Evolutionary conservation across 2,797 vertebrate species (phyloP).

Genomic region (Rhynchotus rufescens): DNA sequence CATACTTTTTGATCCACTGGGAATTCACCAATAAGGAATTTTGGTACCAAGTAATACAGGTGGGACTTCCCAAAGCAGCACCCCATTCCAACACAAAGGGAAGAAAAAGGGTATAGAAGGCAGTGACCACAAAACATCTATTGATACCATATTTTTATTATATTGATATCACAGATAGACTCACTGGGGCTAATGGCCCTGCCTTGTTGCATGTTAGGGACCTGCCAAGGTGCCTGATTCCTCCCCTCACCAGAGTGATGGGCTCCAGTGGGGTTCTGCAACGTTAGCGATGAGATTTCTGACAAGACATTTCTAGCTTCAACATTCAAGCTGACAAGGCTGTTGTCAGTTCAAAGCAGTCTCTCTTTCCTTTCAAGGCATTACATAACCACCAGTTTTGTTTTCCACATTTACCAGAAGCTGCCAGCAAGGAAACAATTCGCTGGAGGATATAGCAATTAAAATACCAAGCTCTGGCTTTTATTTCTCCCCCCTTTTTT

Average conservation of each 20-base stretch:
- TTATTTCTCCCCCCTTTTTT: background rate
- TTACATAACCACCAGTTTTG: constrained; percentile 53
- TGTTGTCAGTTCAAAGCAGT: constrained; percentile 66
- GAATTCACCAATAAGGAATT: background rate
- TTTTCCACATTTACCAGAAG: constrained; percentile 43
- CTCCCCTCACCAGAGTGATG: background rate
- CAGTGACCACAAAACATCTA: background rate
- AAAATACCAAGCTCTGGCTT: background rate
- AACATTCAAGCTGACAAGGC: constrained; percentile 51
- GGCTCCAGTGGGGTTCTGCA: constrained; percentile 24
- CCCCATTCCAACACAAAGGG: accelerated
- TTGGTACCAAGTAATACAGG: background rate
- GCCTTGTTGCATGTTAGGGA: background rate
- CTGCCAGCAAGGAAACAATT: constrained; percentile 6
- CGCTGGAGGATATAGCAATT: background rate
- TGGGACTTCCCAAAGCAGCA: background rate
- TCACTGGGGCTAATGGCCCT: background rate
- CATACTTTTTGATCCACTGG: background rate
- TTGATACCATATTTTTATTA: background rate
- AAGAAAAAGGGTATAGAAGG: background rate
- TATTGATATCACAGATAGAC: background rate
- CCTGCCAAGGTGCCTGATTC: accelerated
- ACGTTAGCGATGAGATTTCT: constrained; percentile 4
- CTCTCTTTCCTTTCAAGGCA: constrained; percentile 47
- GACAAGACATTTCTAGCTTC: constrained; percentile 59